Evolutionary conservation across 1,140 invertebrate species (phyloP).

Genomic region (Ptiloglossa arizonensis): DNA sequence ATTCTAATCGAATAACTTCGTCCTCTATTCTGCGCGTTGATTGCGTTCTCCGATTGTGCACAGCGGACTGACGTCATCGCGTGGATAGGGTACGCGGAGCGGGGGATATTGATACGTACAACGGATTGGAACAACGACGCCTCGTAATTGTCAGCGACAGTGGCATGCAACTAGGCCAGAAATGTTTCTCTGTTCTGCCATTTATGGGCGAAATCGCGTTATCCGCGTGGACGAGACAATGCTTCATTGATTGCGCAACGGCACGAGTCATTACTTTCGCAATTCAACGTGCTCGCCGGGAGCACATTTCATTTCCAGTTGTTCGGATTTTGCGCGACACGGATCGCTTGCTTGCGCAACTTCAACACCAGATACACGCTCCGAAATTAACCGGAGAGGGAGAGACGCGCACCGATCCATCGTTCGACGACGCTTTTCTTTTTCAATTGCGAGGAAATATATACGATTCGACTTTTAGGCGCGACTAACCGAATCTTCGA

Average conservation of each 20-base stretch:
- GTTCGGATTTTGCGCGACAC: constrained; percentile 8
- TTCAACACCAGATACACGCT: not conserved
- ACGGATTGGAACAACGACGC: not conserved
- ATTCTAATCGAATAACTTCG: constrained; percentile 11
- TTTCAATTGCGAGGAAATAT: too few species aligned
- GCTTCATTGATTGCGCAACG: constrained; percentile 35
- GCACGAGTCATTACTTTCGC: constrained; percentile 29
- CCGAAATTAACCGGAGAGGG: too few species aligned
- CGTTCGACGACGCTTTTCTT: too few species aligned
- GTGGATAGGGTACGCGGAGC: not conserved
- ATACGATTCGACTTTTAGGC: too few species aligned
- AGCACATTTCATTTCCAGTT: constrained; percentile 28
- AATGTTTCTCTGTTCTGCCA: constrained; percentile 28
- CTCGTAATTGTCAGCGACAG: constrained; percentile 39
- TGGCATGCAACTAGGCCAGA: constrained; percentile 35
- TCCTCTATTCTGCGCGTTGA: constrained; percentile 4
- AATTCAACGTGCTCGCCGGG: not conserved
- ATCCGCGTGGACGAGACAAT: constrained; percentile 21
- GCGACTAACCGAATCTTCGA: too few species aligned
- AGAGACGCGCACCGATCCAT: too few species aligned
- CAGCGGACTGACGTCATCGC: constrained; percentile 2
- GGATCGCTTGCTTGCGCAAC: not conserved
- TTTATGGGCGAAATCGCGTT: constrained; percentile 38
- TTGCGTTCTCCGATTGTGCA: not conserved
- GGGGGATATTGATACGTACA: constrained; percentile 16